Base-by-base conservation (phyloP, 64 coral and sea anemone genomes). In the Dendrophyllia cribrosa region DNA sequence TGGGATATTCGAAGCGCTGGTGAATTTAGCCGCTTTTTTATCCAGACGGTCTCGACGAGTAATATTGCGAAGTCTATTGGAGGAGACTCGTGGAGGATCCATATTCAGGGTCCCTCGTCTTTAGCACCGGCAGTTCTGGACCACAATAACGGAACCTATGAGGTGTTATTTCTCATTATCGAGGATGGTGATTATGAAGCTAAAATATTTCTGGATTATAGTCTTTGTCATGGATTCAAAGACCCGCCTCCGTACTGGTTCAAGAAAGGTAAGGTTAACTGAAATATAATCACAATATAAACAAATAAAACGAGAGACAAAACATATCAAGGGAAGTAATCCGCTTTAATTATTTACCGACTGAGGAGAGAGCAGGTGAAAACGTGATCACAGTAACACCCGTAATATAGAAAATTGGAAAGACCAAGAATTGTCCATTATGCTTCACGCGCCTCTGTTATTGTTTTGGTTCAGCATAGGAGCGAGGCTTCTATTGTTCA, bases 1-100 rank as follows among this genome's bases (percentile, higher is more conserved):
- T 89, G 90, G 90, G 79, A 92, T 16, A 74, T 93, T 7, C 48
- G 51, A 50, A 86, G 71, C 15, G 90, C 95, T 0, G 95, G 95
- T 0, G 85, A 92, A 58, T 96, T 96, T 14, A 96, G 90, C 77
- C 90, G 86, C 7, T 93, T 96, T 78, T 24, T 89, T 70, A 96
- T 96, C 15, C 89, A 86, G 47, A 70, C 95, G 17, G 85, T 83
- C 0, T 85, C 95, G 22, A 60, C 70, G 7, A 58, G 64, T 83
- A 76, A 88, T 72, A 51, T 23, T 21, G 34, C 70, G 20, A 95
- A 95, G 20, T 70, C 50, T 43, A 58, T 85, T 17, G 87, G 93
- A 53, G 88, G 87, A 16, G 93, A 95, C 26, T 86, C 87, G 9
- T 90, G 88, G 87, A 70, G 93, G 70, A 74, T 95, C 46, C 88